A percentile compares a stretch with the other conserved stretches of the same genome.
Conservation (phyloP, 2,888 invertebrate species). For the Heliconius cydno region DNA sequence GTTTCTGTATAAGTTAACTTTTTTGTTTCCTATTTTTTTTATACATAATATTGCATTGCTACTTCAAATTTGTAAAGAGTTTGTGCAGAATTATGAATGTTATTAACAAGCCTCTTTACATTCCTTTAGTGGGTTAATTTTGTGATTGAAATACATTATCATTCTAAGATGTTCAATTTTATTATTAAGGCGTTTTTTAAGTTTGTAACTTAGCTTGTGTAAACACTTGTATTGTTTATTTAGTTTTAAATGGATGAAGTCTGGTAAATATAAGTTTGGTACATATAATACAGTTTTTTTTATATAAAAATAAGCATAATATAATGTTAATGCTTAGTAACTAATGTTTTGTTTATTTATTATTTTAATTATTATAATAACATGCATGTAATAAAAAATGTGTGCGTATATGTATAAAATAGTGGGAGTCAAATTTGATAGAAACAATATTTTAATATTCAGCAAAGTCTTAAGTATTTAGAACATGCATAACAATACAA, state of each 20-base stretch:
- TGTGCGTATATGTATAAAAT: neutral
- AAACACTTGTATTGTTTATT: neutral
- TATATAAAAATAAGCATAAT: neutral
- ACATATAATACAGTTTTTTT: neutral
- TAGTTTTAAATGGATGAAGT: neutral
- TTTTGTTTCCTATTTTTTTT: no score
- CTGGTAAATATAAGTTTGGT: neutral
- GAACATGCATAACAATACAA: neutral
- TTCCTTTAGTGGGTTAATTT: neutral
- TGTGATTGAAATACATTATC: neutral
- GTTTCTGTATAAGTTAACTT: no score
- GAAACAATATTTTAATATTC: constrained; percentile 10
- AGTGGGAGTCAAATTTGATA: neutral
- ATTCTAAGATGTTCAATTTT: neutral
- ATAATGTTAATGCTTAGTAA: neutral
- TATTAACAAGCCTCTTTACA: neutral
- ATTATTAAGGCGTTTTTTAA: neutral
- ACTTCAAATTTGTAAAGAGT: neutral
- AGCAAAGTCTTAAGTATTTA: neutral
- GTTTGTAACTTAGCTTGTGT: neutral
- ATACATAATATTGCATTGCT: no score
- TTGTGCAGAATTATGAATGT: neutral
- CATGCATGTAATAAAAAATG: neutral
- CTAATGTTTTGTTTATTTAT: neutral
- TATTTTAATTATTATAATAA: neutral